Conservation (phyloP, 2,113 vertebrate genomes). For the Rana temporaria region DNA sequence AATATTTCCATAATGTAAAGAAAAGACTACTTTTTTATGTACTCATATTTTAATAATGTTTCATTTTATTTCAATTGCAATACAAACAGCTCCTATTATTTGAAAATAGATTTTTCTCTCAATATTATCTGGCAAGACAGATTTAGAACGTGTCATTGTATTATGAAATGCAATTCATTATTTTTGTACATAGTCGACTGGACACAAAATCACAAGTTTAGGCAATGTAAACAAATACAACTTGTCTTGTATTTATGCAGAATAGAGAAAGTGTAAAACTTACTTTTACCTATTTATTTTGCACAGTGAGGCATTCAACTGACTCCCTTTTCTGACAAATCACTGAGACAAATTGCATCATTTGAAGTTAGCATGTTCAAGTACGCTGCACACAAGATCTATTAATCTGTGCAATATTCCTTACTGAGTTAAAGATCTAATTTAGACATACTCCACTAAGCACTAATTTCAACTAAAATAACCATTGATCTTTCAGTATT, state of each 20-base stretch:
- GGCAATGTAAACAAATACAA: neutral
- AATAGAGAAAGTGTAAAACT: too few species aligned
- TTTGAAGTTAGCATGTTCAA: too few species aligned
- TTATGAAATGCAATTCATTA: constrained; percentile 3
- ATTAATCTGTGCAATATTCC: too few species aligned
- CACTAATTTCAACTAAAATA: too few species aligned
- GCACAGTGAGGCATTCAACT: too few species aligned
- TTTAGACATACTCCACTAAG: too few species aligned
- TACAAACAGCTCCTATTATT: neutral
- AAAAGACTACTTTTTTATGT: neutral
- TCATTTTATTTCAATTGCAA: neutral
- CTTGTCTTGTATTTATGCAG: neutral
- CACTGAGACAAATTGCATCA: too few species aligned
- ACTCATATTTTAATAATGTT: constrained; percentile 3
- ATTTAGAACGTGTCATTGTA: neutral
- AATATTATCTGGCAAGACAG: constrained; percentile 14
- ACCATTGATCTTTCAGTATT: too few species aligned
- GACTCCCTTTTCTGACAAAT: too few species aligned
- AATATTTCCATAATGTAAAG: neutral
- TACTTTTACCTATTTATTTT: too few species aligned
- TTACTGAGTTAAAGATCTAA: too few species aligned
- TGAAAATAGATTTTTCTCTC: constrained; percentile 5
- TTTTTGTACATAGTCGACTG: constrained; percentile 6
- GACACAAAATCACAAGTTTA: neutral
- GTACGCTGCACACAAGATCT: too few species aligned